Evolutionary conservation across 2,888 invertebrate species (phyloP), one percentile per base, ranked within the genome.

Genomic region (Lacanobia oleracea): DNA sequence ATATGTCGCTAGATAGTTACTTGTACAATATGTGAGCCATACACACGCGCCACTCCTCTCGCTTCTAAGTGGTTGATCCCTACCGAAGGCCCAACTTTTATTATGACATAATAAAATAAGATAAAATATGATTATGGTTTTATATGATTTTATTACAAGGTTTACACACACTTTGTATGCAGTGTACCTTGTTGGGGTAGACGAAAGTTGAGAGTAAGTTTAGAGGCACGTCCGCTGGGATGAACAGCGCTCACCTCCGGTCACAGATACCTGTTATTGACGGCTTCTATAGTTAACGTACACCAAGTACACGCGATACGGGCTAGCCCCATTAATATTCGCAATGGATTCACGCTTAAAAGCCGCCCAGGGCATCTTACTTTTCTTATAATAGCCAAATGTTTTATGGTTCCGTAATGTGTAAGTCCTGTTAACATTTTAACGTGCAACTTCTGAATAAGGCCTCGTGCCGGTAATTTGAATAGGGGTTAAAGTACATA

Each of bases 301-400:
- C 61, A 57, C 66, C 37, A 79, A 68, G 63, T 64, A 78, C 71
- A 64, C 66, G 65, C 60, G 54, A 51, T 76, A 76, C 51, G 57
- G 61, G 68, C 71, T 63, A 73, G 79, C 65, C 75, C 77, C 81
- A 85, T 87, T 86, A 86, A 86, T 88, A 86, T 87, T 87, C 82
- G 76, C 78, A 86, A 86, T 83, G 82, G 79, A 86, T 86, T 84
- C 81, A 59, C 67, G 69, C 78, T 85, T 83, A 84, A 84, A 86
- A 87, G 83, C 82, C 78, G 82, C 81, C 79, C 72, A 76, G 79
- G 68, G 72, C 70, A 73, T 78, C 77, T 82, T 81, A 75, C 70
- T 77, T 76, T 79, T 77, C 82, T 86, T 81, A 77, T 81, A 82
- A 78, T 73, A 78, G 59, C 74, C 43, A 67, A 74, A 82, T 79